phyloP scores from a whole-genome alignment of 2,888 invertebrate species.

The Cheilosia urbana region DNA sequence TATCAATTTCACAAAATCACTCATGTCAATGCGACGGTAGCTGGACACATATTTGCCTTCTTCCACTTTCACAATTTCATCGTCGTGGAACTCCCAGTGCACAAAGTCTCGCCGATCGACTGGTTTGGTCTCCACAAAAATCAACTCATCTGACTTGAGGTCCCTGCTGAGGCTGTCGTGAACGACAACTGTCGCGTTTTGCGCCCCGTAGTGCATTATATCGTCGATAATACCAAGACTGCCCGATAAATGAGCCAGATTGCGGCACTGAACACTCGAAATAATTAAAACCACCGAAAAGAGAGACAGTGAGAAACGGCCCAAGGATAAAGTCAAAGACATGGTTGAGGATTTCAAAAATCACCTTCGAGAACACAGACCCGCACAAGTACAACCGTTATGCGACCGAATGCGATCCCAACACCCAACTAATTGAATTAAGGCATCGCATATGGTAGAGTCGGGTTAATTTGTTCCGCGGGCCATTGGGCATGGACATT shows the following conservation, averaged over 20 bases:
- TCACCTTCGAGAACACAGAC: constrained; percentile 9
- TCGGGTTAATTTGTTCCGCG: constrained; percentile 48
- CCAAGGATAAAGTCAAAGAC: constrained; percentile 6
- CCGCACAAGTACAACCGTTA: constrained; percentile 33
- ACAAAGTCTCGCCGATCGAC: constrained; percentile 63
- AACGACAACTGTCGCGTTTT: constrained; percentile 51
- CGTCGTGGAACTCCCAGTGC: constrained; percentile 68
- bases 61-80: constrained; percentile 52
- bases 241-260: constrained; percentile 53
- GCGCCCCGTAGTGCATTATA: constrained; percentile 64
- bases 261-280: constrained; percentile 17
- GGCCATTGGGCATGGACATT: constrained; percentile 39
- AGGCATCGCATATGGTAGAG: constrained; percentile 45
- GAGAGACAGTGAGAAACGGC: constrained; percentile 1
- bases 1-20: constrained; percentile 81
- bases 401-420: constrained; percentile 64
- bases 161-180: constrained; percentile 62
- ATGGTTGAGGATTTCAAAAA: constrained; percentile 42
- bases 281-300: background rate
- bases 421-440: constrained; percentile 72
- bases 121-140: constrained; percentile 77
- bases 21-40: constrained; percentile 78
- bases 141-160: constrained; percentile 79
- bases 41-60: constrained; percentile 41
- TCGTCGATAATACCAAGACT: constrained; percentile 69